These are phyloP conservation scores for Pavo muticus DNA, from an alignment of 2,113 vertebrate genomes.

Conservation along the genomic window DNA sequence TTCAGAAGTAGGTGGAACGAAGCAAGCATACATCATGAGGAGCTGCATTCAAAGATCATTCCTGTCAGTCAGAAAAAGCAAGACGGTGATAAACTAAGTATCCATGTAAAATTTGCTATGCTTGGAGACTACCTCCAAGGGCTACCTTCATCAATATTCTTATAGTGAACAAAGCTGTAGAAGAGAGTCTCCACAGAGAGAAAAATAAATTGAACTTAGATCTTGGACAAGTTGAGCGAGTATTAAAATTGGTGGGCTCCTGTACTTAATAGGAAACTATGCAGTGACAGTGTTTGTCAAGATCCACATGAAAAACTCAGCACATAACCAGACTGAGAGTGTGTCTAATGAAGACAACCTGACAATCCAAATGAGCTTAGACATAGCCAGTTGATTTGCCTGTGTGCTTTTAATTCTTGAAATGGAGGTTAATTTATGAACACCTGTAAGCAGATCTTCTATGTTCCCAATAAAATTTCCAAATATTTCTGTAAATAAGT, in stretches of 20 bases:
- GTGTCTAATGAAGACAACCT: not conserved
- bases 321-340: not conserved
- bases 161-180: not conserved
- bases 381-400: too few relatives aligned
- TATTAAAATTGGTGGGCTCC: not conserved
- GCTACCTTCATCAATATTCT: not conserved
- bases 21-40: not conserved
- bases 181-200: not conserved
- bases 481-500: not conserved
- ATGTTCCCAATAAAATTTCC: not conserved
- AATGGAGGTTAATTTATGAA: not conserved
- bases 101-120: too few relatives aligned
- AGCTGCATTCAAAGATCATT: not conserved
- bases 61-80: not conserved
- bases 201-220: not conserved
- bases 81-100: not conserved
- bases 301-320: accelerated
- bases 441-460: not conserved
- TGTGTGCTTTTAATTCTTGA: not conserved
- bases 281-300: not conserved
- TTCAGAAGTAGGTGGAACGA: not conserved
- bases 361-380: not conserved
- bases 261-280: accelerated
- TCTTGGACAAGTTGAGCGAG: not conserved
- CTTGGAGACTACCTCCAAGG: not conserved